Evolutionary conservation across 2,888 invertebrate species (phyloP).

Genomic region (Vanessa cardui): DNA sequence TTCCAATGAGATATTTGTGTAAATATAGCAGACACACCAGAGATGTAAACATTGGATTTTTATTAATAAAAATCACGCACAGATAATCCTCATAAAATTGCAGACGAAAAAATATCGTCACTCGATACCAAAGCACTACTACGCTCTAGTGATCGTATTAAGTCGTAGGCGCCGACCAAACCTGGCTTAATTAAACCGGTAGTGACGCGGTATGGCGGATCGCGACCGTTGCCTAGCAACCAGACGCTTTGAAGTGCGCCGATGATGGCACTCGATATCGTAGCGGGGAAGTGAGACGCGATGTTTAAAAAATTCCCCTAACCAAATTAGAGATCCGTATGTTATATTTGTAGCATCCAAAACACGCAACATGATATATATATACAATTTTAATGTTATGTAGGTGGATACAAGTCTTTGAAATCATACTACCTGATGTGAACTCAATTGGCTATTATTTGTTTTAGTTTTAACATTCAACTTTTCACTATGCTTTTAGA

Average conservation of each 20-base stretch:
- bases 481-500: too few species aligned
- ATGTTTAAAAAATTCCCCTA: slow-evolving; percentile 41
- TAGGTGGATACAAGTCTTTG: too few species aligned
- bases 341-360: neutral
- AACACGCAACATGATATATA: too few species aligned
- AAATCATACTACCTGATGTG: too few species aligned
- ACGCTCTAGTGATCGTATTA: slow-evolving; percentile 39
- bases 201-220: slow-evolving; percentile 49
- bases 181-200: slow-evolving; percentile 57
- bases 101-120: neutral
- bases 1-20: too few species aligned
- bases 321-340: slow-evolving; percentile 23
- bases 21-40: too few species aligned
- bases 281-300: slow-evolving; percentile 41
- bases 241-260: slow-evolving; percentile 55
- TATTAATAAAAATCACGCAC: neutral
- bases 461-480: too few species aligned
- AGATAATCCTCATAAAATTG: neutral
- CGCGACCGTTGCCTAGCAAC: slow-evolving; percentile 53
- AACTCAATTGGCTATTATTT: too few species aligned
- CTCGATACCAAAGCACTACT: neutral
- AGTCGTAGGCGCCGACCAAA: slow-evolving; percentile 40
- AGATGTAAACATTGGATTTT: neutral
- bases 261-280: slow-evolving; percentile 45
- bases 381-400: too few species aligned